Evolutionary conservation across 2,113 vertebrate species (phyloP).

Genomic region (Hydrochoerus hydrochaeris): DNA sequence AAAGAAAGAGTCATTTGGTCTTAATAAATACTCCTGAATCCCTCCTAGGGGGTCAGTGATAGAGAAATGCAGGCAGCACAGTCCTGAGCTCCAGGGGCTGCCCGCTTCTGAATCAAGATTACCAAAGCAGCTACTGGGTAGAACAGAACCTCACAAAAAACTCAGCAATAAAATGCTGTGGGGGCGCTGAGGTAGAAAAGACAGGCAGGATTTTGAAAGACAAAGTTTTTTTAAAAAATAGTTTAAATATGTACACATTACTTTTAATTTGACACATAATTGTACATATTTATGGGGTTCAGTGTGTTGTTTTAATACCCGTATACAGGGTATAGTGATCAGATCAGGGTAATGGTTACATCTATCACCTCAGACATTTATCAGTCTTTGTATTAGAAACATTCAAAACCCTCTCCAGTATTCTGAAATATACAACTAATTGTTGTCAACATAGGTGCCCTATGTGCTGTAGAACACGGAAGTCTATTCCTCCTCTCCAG

Average conservation of each 20-base stretch:
- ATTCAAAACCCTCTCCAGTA: neutral
- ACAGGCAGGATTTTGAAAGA: neutral
- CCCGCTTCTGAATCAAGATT: neutral
- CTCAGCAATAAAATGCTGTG: neutral
- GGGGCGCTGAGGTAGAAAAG: neutral
- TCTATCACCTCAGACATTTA: neutral
- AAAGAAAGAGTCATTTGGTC: slow-evolving; percentile 1
- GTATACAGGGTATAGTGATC: neutral
- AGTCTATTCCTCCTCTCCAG: neutral
- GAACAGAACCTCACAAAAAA: neutral
- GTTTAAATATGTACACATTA: neutral
- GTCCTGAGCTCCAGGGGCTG: neutral
- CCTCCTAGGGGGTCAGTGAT: accelerated
- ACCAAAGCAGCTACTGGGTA: neutral
- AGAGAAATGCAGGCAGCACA: neutral
- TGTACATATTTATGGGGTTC: neutral
- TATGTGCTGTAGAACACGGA: neutral
- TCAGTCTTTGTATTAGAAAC: neutral
- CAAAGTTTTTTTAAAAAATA: neutral
- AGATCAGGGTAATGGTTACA: neutral
- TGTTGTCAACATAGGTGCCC: neutral
- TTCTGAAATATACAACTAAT: neutral
- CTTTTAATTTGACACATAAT: neutral
- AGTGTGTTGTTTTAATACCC: neutral
- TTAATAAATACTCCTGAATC: neutral